Percentiles rank a stretch among this genome's conserved stretches.
Conservation (phyloP, 1,140 invertebrate species). For the Saccostrea cuccullata region DNA sequence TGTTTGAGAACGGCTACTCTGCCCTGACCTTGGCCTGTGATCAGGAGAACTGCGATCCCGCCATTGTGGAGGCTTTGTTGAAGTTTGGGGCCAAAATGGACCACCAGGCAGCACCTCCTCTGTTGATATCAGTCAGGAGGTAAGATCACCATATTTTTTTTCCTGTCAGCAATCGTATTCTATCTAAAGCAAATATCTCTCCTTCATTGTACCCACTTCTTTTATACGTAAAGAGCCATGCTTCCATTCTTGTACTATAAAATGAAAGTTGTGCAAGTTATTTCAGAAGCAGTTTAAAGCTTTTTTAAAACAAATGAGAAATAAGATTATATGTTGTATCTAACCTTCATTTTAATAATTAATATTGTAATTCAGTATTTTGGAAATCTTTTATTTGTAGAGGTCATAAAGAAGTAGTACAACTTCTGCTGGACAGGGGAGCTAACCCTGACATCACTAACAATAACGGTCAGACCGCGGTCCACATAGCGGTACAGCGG, state of each 20-base stretch:
- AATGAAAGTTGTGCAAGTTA: neutral
- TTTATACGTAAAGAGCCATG: neutral
- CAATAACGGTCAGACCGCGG: slow-evolving; percentile 42
- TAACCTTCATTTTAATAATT: no score
- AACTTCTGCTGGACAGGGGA: slow-evolving; percentile 25
- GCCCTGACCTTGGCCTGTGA: neutral
- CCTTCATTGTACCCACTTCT: neutral
- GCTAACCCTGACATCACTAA: slow-evolving; percentile 33
- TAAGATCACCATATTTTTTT: neutral
- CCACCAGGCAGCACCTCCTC: neutral
- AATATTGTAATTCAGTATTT: no score
- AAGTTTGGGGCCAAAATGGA: neutral
- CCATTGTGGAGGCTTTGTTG: neutral
- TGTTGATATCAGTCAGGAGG: slow-evolving; percentile 11
- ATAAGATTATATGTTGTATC: neutral
- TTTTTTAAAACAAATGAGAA: neutral
- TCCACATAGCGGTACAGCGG: slow-evolving; percentile 47
- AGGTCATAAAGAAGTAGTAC: neutral
- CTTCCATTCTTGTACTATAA: neutral
- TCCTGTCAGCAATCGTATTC: neutral
- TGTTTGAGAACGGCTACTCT: neutral
- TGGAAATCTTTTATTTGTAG: neutral
- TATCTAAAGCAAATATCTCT: no score
- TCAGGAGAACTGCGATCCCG: neutral
- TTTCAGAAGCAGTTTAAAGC: neutral